Evolutionary conservation across 2,113 vertebrate genomes (phyloP), one percentile per base, ranked within the genome.

Genomic region (Chaenocephalus aceratus): DNA sequence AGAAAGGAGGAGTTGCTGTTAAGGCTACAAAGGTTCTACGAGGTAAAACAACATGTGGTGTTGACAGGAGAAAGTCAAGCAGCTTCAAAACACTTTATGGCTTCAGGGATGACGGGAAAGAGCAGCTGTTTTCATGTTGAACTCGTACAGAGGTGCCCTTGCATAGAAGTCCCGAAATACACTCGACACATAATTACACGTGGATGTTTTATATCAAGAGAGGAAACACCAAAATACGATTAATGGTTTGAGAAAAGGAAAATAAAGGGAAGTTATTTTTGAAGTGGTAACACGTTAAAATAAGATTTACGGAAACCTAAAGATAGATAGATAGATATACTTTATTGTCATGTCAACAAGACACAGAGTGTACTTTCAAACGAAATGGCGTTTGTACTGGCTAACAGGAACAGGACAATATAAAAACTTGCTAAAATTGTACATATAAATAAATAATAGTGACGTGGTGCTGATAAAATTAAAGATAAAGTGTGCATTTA

Each of bases 31-130:
- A 78, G 65, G 34, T 64, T 65, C 61, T 34, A 0, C 14, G 10
- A 74, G 57, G 67, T 75, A 60, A 82, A 88, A 86, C 75, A 82
- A 82, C 41, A 85, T 70, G 54, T 49, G 44, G 67, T 72, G 76
- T 72, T 57, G 79, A 81, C 70, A 68, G 73, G 62, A 79, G 48
- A 88, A 86, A 80, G 15, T 75, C 53, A 4, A 36, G 45, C 51
- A 11, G 72, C 60, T 78, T 79, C 65, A 75, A 56, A 89, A 79
- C 68, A 72, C 49, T 77, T 86, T 71, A 76, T 77, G 71, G 67
- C 79, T 86, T 64, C 34, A 18, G 76, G 79, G 70, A 72, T 80
- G 80, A 67, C 14, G 59, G 48, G 66, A 56, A 67, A 54, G 9
- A 10, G 23, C 0, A 61, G 11, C 64, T 65, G 52, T 75, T 75